Base-by-base conservation (phyloP, 2,113 vertebrate genomes). In the Ceuthmochares aereus region DNA sequence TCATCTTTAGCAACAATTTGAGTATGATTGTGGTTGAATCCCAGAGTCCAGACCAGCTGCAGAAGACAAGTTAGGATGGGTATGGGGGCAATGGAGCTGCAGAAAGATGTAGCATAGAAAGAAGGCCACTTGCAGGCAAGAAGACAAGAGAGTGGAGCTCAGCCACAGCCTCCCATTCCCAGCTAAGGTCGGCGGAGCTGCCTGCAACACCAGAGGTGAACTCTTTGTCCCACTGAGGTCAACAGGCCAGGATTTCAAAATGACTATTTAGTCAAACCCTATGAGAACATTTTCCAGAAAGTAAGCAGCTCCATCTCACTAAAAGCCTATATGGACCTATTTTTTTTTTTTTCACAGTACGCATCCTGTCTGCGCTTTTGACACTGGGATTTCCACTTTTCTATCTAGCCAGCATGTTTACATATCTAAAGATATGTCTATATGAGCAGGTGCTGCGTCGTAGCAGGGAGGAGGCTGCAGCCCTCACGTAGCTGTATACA, bases 1-100 rank as follows among this genome's bases (percentile, higher is more conserved):
- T 99, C 60, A 70, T 99, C 36, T 98, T 98, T 76, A 98, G 98
- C 95, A 98, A 98, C 93, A 98, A 98, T 87, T 94, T 98, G 18
- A 98, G 95, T 87, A 97, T 97, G 89, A 94, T 98, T 36, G 96
- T 98, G 52, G 66, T 98, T 14, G 96, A 97, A 42, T 93, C 98
- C 90, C 97, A 96, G 93, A 69, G 81, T 36, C 30, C 0, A 27
- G 40, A 80, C 83, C 70, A 84, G 76, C 32, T 37, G 74, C 69
- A 58, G 62, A 55, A 18, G 93, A 12, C 30, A 34, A 13, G 47
- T 32, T 7, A 40, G 66, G 60, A 27, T 18, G 49, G 59, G 13
- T 3, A 18, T 5, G 26, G 45, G 37, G 62, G 63, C 1, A 1
- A 55, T 18, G 58, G 8, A 3, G 34, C 45, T 4, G 1, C n/a